These are phyloP conservation scores for Lota lota DNA, from an alignment of 2,113 vertebrate species.

Conservation along the genomic window DNA sequence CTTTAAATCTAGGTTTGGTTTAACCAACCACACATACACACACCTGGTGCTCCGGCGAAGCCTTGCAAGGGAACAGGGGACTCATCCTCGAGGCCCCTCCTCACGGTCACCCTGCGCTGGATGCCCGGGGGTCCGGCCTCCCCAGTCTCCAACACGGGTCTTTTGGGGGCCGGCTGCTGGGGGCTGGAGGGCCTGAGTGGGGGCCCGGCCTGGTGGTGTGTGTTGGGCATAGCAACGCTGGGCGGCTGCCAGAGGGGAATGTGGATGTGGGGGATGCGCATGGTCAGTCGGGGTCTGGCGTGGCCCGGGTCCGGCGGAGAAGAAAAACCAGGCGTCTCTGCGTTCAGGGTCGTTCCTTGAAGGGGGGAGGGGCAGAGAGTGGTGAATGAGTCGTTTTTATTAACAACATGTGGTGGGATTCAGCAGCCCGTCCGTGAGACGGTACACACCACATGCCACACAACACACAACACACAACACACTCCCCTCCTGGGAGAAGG, in stretches of 20 bases:
- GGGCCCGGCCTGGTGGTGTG: conserved; percentile 29
- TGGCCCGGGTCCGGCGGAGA: conserved; percentile 38
- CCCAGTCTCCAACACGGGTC: conserved; percentile 79
- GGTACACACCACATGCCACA: neutral
- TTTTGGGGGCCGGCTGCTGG: conserved; percentile 15
- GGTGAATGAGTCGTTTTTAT: neutral
- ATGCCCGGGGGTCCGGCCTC: conserved; percentile 90
- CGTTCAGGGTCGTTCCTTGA: conserved; percentile 47
- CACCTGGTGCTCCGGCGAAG: conserved; percentile 90
- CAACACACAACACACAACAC: neutral
- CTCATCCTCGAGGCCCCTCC: conserved; percentile 69
- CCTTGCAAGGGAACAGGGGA: conserved; percentile 70
- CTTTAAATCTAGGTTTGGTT: too few species aligned
- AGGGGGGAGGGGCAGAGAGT: conserved; percentile 12
- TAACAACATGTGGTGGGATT: neutral
- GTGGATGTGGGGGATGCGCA: conserved; percentile 59
- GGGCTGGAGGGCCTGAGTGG: conserved; percentile 26
- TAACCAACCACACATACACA: conserved; percentile 16
- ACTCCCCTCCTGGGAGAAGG: too few species aligned
- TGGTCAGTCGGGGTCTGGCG: conserved; percentile 29
- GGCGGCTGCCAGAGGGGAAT: conserved; percentile 55
- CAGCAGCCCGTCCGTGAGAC: neutral
- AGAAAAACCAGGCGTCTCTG: conserved; percentile 37
- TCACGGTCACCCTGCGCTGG: conserved; percentile 70
- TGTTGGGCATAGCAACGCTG: too few species aligned